Evolutionary conservation across 2,888 invertebrate genomes (phyloP).

Genomic region (Helicoverpa assulta): DNA sequence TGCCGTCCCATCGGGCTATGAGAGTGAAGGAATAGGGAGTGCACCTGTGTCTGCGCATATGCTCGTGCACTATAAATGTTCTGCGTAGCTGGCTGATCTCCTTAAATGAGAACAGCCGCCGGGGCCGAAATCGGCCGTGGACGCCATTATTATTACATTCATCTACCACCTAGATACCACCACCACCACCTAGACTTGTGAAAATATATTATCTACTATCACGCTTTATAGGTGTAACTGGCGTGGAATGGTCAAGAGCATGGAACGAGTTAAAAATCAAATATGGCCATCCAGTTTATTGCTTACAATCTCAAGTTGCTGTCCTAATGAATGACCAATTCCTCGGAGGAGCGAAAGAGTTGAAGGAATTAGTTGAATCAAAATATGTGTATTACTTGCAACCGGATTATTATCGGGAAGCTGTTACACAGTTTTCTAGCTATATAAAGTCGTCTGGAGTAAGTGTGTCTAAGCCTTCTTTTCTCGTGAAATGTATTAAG

Average conservation of each 20-base stretch:
- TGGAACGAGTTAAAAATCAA: slow-evolving; percentile 78
- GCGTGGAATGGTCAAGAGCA: slow-evolving; percentile 82
- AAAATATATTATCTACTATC: too few relatives aligned
- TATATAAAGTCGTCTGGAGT: slow-evolving; percentile 84
- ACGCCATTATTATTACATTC: too few relatives aligned
- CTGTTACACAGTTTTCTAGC: slow-evolving; percentile 79
- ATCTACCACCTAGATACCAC: too few relatives aligned
- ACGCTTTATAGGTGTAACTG: slow-evolving; percentile 72
- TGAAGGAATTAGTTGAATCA: slow-evolving; percentile 81
- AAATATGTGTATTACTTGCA: slow-evolving; percentile 83
- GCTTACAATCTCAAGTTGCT: slow-evolving; percentile 82
- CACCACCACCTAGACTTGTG: too few relatives aligned
- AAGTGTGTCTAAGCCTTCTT: slow-evolving; percentile 60
- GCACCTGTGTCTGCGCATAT: too few relatives aligned
- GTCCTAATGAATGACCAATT: slow-evolving; percentile 86
- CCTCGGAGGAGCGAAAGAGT: slow-evolving; percentile 88
- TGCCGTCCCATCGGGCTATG: too few relatives aligned
- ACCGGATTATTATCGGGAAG: slow-evolving; percentile 84
- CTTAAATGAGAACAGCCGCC: too few relatives aligned
- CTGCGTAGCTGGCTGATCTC: too few relatives aligned
- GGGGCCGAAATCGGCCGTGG: too few relatives aligned
- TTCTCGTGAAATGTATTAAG: slow-evolving; percentile 1
- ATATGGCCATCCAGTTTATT: slow-evolving; percentile 85
- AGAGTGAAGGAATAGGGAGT: too few relatives aligned
- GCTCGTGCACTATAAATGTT: too few relatives aligned